Evolutionary conservation across 2,113 vertebrate genomes (phyloP).

Genomic region (Puma concolor): DNA sequence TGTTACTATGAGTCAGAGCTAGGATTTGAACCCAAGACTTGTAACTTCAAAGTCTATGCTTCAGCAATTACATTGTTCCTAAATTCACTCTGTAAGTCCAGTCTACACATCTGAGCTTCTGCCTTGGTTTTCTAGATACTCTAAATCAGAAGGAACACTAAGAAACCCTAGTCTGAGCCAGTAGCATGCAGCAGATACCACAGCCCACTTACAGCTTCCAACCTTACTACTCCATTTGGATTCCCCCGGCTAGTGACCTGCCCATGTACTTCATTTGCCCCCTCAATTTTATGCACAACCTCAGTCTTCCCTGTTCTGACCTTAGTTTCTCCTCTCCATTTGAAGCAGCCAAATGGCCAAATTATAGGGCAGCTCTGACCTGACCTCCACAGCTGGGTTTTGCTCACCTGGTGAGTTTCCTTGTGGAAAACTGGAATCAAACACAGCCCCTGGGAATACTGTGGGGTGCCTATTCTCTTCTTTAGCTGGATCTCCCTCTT

Average conservation of each 20-base stretch:
- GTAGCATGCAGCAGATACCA: background rate
- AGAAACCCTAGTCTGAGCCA: background rate
- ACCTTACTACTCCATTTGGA: background rate
- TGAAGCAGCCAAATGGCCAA: background rate
- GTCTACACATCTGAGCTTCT: background rate
- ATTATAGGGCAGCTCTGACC: background rate
- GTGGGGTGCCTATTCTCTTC: background rate
- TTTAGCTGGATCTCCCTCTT: background rate
- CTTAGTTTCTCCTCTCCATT: background rate
- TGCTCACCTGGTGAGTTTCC: background rate
- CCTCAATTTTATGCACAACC: background rate
- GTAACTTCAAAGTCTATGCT: background rate
- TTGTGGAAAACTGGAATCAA: background rate
- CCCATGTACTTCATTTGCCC: background rate
- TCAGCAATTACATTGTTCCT: background rate
- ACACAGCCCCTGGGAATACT: background rate
- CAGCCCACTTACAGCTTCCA: background rate
- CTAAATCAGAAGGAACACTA: background rate
- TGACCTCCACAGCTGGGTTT: background rate
- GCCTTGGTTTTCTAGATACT: background rate
- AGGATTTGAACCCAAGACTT: background rate
- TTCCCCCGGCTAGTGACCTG: background rate
- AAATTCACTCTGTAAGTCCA: background rate
- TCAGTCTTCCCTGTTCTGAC: background rate
- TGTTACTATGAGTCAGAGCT: background rate